These are phyloP conservation scores for Hassar affinis DNA, from an alignment of 2,113 vertebrate species.

Conservation along the genomic window DNA sequence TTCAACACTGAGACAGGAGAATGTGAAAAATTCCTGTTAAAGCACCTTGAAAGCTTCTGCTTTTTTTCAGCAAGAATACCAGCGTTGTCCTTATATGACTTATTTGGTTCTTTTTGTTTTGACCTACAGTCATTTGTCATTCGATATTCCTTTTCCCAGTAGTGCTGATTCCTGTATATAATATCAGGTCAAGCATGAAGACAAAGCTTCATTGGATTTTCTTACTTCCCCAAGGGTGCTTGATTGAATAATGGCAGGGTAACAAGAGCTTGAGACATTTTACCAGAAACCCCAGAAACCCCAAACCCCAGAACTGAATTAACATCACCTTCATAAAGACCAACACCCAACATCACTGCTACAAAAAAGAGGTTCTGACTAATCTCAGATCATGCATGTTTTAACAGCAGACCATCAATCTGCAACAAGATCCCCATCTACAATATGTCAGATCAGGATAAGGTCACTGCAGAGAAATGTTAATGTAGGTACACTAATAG, in stretches of 20 bases:
- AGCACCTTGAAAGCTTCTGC: background rate
- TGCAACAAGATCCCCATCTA: slow-evolving; percentile 16
- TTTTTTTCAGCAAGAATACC: background rate
- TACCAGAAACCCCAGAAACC: slow-evolving; percentile 10
- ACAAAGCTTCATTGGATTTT: slow-evolving; percentile 17
- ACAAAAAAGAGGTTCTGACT: slow-evolving; percentile 2
- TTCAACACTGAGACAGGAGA: background rate
- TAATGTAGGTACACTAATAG: slow-evolving; percentile 3
- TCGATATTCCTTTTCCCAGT: slow-evolving; percentile 2
- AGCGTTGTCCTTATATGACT: background rate
- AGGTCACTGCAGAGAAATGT: background rate
- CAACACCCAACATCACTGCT: background rate
- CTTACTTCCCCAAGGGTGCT: background rate
- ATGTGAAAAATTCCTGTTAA: background rate
- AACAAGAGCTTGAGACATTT: slow-evolving; percentile 32
- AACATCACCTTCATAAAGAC: background rate
- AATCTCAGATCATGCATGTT: slow-evolving; percentile 3
- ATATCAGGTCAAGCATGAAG: slow-evolving; percentile 2
- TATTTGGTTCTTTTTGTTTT: background rate
- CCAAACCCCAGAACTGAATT: background rate
- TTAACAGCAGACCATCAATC: background rate
- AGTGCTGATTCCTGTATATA: background rate
- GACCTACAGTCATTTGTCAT: background rate
- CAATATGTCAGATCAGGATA: background rate
- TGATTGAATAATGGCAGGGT: slow-evolving; percentile 18